Conservation (phyloP, 2,888 invertebrate species). For the Sminthurides aquaticus region DNA sequence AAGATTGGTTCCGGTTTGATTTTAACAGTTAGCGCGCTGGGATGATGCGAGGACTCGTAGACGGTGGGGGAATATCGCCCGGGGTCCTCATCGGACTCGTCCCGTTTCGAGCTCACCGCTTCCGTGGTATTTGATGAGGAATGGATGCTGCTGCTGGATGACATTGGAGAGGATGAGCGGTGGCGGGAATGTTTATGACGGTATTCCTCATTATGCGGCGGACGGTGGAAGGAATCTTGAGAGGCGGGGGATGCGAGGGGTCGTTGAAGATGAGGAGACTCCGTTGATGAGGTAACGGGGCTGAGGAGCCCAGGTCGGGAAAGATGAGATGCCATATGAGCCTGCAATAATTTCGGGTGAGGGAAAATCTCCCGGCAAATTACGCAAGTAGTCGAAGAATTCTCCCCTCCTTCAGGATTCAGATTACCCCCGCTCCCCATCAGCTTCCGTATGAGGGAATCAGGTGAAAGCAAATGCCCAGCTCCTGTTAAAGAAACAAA, state of each 20-base stretch:
- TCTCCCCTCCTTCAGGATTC: conserved; percentile 17
- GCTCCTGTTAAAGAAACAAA: conserved; percentile 1
- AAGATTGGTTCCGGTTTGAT: conserved; percentile 18
- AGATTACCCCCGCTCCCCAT: conserved; percentile 17
- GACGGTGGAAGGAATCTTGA: not conserved
- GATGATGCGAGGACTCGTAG: not conserved
- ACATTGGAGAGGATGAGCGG: conserved; percentile 3
- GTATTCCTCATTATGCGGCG: not conserved
- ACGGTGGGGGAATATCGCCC: not conserved
- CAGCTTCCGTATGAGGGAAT: conserved; percentile 20
- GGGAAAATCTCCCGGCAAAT: conserved; percentile 39
- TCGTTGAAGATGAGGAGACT: no score
- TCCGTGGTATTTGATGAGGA: conserved; percentile 3
- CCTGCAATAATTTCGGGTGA: conserved; percentile 37
- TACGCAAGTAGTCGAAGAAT: conserved; percentile 36
- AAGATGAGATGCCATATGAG: conserved; percentile 39
- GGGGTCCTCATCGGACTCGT: conserved; percentile 3
- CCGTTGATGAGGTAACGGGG: conserved; percentile 10
- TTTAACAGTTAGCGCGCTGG: not conserved
- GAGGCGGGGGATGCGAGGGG: not conserved
- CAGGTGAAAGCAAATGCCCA: conserved; percentile 16
- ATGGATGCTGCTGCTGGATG: not conserved
- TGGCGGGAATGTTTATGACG: not conserved
- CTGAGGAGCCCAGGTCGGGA: conserved; percentile 20
- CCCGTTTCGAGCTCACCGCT: not conserved